These are phyloP conservation scores for Neosilurus mollespiculum DNA, from an alignment of 2,797 vertebrate genomes.

Conservation along the genomic window DNA sequence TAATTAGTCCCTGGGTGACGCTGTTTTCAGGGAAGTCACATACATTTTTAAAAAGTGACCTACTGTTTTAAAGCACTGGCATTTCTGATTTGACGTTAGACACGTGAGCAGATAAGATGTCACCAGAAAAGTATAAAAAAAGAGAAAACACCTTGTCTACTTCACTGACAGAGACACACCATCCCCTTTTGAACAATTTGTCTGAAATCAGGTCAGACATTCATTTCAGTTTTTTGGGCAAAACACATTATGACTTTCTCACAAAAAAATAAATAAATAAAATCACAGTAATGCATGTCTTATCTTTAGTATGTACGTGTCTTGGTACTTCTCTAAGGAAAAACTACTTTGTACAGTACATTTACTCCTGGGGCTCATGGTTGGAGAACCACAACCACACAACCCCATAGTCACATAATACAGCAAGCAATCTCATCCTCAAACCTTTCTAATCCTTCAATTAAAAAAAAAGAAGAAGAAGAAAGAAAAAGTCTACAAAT, in stretches of 20 bases:
- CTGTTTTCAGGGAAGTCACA: constrained; percentile 57
- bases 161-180: background rate
- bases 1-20: constrained; percentile 67
- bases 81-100: constrained; percentile 23
- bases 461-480: too few relatives aligned
- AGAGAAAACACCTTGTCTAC: background rate
- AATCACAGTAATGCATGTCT: background rate
- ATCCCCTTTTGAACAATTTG: background rate
- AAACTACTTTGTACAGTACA: constrained; percentile 33
- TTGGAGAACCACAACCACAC: constrained; percentile 23
- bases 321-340: constrained; percentile 33
- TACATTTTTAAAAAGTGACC: constrained; percentile 60
- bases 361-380: constrained; percentile 43
- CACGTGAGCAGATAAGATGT: background rate
- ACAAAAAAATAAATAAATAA: background rate
- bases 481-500: background rate
- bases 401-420: constrained; percentile 6
- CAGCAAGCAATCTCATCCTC: constrained; percentile 16
- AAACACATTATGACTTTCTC: background rate
- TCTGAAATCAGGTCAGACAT: background rate
- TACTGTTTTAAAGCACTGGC: constrained; percentile 49
- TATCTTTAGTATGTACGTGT: background rate
- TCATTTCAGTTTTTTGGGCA: background rate
- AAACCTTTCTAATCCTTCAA: background rate
- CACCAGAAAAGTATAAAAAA: background rate